Evolutionary conservation across 2,888 invertebrate genomes (phyloP), one percentile per base, ranked within the genome.

Genomic region (Timema cristinae): DNA sequence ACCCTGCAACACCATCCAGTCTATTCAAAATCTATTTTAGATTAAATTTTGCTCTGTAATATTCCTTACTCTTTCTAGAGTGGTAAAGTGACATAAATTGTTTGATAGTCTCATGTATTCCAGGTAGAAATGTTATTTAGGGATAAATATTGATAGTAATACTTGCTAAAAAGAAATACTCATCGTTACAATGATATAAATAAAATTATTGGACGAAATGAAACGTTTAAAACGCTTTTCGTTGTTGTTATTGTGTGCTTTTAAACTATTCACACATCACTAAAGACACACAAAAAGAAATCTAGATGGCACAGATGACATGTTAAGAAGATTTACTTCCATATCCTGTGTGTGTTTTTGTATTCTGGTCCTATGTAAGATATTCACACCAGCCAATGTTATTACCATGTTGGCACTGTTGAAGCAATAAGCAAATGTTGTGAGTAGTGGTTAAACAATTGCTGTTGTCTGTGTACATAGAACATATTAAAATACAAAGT

Each of bases 391-490:
- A 48, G 71, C 69, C 66, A 15, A 66, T 68, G 71, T 69, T 68
- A 68, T 72, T 72, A 72, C 73, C 73, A 70, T 50, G 69, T 69
- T 59, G 68, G 74, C 67, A 66, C 71, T 69, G 69, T 71, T 48
- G 70, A 72, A 74, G 74, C 74, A 74, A 74, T 74, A 74, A 72
- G 63, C 69, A 68, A 56, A 69, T 56, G 50, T 71, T 67, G 70
- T 66, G 47, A 66, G 67, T 69, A 72, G 72, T 66, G 56, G 32
- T 68, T 61, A 16, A 71, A 71, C 71, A 67, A 59, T 71, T 71
- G 67, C 52, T 73, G 73, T 73, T 71, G 71, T 66, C 61, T 49
- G 61, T 67, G 71, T 71, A 66, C 69, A 52, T 56, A 72, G 50
- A 51, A 47, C 66, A 61, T 71, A 67, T 71, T 61, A 61, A 10